Evolutionary conservation across 2,888 invertebrate genomes (phyloP).

Genomic region (Scaptomyza reducta): DNA sequence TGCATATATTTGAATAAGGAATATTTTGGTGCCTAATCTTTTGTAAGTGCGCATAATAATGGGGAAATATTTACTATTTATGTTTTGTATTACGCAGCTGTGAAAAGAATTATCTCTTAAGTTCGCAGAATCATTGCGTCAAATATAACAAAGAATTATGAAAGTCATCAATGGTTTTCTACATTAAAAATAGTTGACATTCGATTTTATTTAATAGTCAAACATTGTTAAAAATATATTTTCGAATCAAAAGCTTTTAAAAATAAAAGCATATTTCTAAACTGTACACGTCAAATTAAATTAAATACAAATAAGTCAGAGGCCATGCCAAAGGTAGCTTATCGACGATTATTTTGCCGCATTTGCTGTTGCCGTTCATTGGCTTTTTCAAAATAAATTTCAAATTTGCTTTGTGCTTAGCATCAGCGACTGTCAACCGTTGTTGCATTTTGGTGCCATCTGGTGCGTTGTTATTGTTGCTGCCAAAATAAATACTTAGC

Average conservation of each 20-base stretch:
- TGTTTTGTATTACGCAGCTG: not conserved
- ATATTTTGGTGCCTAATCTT: conserved; percentile 4
- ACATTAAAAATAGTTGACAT: not conserved
- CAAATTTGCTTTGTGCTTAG: conserved; percentile 23
- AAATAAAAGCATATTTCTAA: not conserved
- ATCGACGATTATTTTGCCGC: conserved; percentile 21
- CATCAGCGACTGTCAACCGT: conserved; percentile 34
- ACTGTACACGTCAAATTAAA: conserved; percentile 7
- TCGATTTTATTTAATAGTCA: not conserved
- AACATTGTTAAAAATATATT: not conserved
- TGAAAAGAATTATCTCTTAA: not conserved
- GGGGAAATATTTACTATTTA: conserved; percentile 10
- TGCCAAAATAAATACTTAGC: conserved; percentile 61
- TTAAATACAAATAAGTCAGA: conserved; percentile 9
- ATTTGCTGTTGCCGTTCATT: conserved; percentile 4
- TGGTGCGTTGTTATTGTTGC: conserved; percentile 47
- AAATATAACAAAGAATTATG: not conserved
- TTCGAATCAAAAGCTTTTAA: not conserved
- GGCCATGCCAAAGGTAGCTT: conserved; percentile 8
- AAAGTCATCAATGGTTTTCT: not conserved
- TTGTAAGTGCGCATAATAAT: conserved; percentile 4
- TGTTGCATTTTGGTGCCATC: conserved; percentile 43
- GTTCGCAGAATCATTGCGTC: not conserved
- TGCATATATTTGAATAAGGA: not conserved
- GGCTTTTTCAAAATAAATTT: conserved; percentile 32